Conservation (phyloP, 2,113 vertebrate genomes). For the Pangasianodon hypophthalmus region DNA sequence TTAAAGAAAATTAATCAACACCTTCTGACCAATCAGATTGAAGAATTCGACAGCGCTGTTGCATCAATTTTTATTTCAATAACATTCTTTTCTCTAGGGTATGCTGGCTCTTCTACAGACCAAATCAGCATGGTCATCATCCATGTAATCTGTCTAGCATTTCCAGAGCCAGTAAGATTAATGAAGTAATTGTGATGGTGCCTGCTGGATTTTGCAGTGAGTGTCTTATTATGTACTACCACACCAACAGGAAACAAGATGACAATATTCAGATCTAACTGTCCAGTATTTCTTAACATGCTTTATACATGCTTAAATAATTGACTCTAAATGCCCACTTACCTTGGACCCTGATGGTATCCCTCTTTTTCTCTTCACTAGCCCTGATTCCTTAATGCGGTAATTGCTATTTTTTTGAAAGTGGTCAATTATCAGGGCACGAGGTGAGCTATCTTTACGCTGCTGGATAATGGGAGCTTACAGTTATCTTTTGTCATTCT, state of each 20-base stretch:
- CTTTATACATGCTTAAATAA: conserved; percentile 12
- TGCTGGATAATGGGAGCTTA: conserved; percentile 23
- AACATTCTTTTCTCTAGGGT: too few relatives aligned
- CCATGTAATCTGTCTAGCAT: not conserved
- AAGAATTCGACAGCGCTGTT: too few relatives aligned
- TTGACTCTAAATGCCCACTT: conserved; percentile 1
- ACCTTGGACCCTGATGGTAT: not conserved
- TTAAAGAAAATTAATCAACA: not conserved
- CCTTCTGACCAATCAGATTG: not conserved
- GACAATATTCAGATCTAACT: not conserved
- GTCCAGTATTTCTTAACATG: not conserved
- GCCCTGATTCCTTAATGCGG: conserved; percentile 7
- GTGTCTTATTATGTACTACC: not conserved
- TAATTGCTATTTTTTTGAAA: conserved; percentile 18
- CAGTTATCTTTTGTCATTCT: conserved; percentile 26
- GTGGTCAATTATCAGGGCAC: conserved; percentile 32
- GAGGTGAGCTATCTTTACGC: conserved; percentile 20
- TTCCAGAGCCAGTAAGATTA: not conserved
- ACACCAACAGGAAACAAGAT: not conserved
- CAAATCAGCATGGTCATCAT: not conserved
- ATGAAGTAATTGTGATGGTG: not conserved
- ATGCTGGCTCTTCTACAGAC: not conserved
- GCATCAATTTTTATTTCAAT: too few relatives aligned
- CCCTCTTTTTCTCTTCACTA: not conserved
- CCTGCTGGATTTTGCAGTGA: not conserved